Percentiles rank a stretch among this genome's conserved stretches.
These are phyloP conservation scores for Falco berigora DNA, from an alignment of 2,797 vertebrate species.

Conservation along the genomic window DNA sequence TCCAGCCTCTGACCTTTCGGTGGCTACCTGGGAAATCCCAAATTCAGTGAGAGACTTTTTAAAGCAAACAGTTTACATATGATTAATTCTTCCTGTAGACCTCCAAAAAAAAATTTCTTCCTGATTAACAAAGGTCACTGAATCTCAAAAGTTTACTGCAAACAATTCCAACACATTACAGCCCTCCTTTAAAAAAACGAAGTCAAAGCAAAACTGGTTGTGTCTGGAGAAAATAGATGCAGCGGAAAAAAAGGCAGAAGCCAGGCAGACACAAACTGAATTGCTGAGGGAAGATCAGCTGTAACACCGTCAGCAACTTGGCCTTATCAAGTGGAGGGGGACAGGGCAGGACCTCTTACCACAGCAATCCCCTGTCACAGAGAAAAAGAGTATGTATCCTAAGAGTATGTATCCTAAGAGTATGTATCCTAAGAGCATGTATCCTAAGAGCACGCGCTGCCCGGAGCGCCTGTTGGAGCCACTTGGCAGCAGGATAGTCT, in stretches of 20 bases:
- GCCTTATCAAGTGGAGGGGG: background rate
- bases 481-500: background rate
- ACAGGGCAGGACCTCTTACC: background rate
- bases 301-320: background rate
- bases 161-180: background rate
- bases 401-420: background rate
- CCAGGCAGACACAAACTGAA: background rate
- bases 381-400: background rate
- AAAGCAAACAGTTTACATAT: constrained; percentile 27
- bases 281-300: background rate
- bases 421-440: accelerated
- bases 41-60: constrained; percentile 20
- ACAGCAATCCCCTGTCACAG: background rate
- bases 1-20: constrained; percentile 35
- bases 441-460: background rate
- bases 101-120: background rate
- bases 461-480: background rate
- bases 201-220: background rate
- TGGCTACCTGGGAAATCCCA: constrained; percentile 35
- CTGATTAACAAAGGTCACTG: constrained; percentile 52
- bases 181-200: background rate
- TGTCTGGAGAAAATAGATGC: background rate
- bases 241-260: background rate
- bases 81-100: constrained; percentile 24
- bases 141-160: constrained; percentile 32